A percentile compares a stretch with the other conserved stretches of the same genome.
Evolutionary conservation across 2,888 invertebrate species (phyloP).

Genomic region (Pogonocherus hispidulus): DNA sequence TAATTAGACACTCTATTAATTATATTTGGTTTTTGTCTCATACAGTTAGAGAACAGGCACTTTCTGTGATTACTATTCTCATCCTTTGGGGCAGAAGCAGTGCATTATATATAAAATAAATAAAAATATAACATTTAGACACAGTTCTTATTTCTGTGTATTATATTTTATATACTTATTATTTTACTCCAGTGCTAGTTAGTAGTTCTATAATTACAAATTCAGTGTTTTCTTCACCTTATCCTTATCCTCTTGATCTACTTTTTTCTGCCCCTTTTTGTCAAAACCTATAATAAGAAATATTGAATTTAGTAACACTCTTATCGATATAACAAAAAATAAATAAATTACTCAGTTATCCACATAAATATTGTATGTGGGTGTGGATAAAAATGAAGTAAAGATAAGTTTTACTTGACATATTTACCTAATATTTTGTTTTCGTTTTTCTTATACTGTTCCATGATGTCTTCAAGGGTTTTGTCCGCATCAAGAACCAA

Average conservation of each 20-base stretch:
- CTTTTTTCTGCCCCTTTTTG: slow-evolving; percentile 47
- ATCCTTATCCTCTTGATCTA: slow-evolving; percentile 52
- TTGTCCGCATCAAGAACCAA: slow-evolving; percentile 79
- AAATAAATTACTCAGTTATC: no score
- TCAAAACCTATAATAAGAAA: slow-evolving; percentile 52
- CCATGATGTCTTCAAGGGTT: slow-evolving; percentile 75
- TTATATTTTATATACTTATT: no score
- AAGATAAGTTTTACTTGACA: no score
- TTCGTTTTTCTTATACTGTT: slow-evolving; percentile 77
- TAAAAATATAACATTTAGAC: no score
- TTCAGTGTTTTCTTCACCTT: slow-evolving; percentile 56
- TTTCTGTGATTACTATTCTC: not conserved
- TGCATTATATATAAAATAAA: no score
- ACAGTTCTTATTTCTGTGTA: no score
- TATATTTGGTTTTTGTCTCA: not conserved
- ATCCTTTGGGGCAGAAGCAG: no score
- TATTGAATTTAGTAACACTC: slow-evolving; percentile 9
- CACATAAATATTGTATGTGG: no score
- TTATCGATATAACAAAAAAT: no score
- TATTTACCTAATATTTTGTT: slow-evolving; percentile 69
- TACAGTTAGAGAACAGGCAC: not conserved
- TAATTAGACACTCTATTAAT: not conserved
- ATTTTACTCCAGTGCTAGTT: not conserved
- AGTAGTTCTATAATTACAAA: not conserved
- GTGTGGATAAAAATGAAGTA: no score